Conservation (phyloP, 2,113 vertebrate species). For the Delphinapterus leucas region DNA sequence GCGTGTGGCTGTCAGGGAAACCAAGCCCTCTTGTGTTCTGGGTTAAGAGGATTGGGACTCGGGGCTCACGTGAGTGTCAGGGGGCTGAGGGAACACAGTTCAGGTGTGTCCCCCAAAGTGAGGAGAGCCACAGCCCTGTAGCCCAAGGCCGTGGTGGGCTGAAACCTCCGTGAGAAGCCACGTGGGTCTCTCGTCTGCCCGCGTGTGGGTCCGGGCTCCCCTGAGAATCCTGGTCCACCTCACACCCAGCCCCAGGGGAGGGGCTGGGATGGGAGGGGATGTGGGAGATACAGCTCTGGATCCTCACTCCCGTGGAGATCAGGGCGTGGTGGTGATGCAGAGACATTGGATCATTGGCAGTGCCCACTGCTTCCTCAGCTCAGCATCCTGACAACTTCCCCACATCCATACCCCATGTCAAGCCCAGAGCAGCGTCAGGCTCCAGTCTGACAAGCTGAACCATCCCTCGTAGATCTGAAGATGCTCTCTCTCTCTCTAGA, state of each 20-base stretch:
- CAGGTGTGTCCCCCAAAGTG: not conserved
- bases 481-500: not conserved
- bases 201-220: not conserved
- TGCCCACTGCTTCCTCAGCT: not conserved
- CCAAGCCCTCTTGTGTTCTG: not conserved
- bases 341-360: fast-evolving
- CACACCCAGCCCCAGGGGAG: not conserved
- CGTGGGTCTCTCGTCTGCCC: not conserved
- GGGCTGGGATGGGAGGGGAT: too few species aligned
- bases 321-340: too few species aligned
- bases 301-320: not conserved
- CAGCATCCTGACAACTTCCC: not conserved
- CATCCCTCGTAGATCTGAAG: fast-evolving
- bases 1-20: not conserved
- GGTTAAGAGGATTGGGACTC: not conserved
- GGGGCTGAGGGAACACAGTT: not conserved
- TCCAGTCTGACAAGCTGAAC: not conserved
- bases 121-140: not conserved
- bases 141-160: not conserved
- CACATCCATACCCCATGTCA: not conserved
- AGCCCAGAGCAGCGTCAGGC: fast-evolving
- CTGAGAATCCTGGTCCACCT: not conserved
- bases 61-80: fast-evolving
- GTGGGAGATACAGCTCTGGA: too few species aligned
- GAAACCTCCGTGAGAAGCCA: fast-evolving